Base-by-base conservation (phyloP, 2,888 invertebrate genomes). In the Beris morrisii region DNA sequence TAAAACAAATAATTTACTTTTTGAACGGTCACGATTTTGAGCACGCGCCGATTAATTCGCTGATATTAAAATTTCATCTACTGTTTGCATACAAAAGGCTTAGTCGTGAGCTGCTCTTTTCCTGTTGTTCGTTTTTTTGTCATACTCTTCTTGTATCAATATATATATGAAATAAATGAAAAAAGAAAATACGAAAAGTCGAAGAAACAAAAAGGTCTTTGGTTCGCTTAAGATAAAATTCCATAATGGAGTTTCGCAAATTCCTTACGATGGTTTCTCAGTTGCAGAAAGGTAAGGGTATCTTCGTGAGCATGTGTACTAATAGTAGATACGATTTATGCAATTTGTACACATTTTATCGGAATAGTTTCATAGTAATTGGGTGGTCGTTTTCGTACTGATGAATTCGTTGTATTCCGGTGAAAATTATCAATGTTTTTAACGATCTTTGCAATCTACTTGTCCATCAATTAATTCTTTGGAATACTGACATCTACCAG, bases 11-110 rank as follows among this genome's bases (percentile, higher is more conserved):
- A 65, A 65, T 65, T 65, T 65, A 65, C 46, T 67, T 66, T 66
- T 67, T 70, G 67, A 64, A 50, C 31, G 68, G 70, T 71, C 71
- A 71, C 71, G 71, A 71, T 69, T 69, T 69, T 70, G 68, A 70
- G 71, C 71, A 71, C 71, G 71, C 71, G 70, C 71, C 71, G 71
- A 71, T 71, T 70, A 71, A 71, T 71, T 69, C 70, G 59, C 70
- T 66, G 69, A 71, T 71, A 71, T 70, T 69, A 65, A 68, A 68
- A 66, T 66, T 68, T 68, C 68, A 68, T 68, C 68, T 68, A 66
- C 65, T 63, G 56, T 63, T 63, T 66, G 56, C 56, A 66, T 66
- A 63, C 63, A 66, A 66, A 66, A 66, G 66, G 38, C 43, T 53
- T 46, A 63, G 46, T 66, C 66, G 66, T 66, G 66, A 66, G 66